A percentile compares a stretch with the other conserved stretches of the same genome.
Evolutionary conservation across 2,888 invertebrate species (phyloP).

Genomic region (Pegoplata infirma): DNA sequence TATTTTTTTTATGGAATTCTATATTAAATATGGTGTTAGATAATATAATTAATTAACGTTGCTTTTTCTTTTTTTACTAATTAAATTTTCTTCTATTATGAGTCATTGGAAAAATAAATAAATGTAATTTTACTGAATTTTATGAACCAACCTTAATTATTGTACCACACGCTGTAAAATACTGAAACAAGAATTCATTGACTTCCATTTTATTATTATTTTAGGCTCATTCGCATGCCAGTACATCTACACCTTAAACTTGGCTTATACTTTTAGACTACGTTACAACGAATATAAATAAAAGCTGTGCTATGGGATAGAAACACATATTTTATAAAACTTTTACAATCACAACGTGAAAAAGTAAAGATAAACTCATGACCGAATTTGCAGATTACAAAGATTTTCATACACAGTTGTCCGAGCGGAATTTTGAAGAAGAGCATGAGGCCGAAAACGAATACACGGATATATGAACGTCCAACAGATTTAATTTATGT

Average conservation of each 20-base stretch:
- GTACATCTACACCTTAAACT: constrained; percentile 23
- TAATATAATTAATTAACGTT: constrained; percentile 11
- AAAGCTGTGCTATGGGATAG: no score
- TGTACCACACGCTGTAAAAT: constrained; percentile 30
- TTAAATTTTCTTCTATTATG: constrained; percentile 4
- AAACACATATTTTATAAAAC: no score
- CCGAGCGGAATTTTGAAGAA: no score
- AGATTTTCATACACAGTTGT: no score
- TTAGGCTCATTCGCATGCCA: constrained; percentile 8
- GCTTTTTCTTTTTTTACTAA: constrained; percentile 5
- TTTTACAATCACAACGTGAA: no score
- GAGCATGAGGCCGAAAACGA: no score
- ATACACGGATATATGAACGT: no score
- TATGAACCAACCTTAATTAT: constrained; percentile 44
- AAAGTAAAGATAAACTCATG: no score
- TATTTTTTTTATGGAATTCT: no score
- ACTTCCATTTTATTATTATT: constrained; percentile 5
- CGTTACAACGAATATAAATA: no score
- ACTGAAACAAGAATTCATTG: constrained; percentile 6
- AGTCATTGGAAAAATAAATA: not conserved
- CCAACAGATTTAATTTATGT: no score
- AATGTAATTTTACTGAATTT: constrained; percentile 11
- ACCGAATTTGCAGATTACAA: no score
- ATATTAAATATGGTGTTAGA: not conserved
- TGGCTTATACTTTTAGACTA: constrained; percentile 6